phyloP scores from a whole-genome alignment of 2,888 invertebrate genomes.

The Clostera curtula region DNA sequence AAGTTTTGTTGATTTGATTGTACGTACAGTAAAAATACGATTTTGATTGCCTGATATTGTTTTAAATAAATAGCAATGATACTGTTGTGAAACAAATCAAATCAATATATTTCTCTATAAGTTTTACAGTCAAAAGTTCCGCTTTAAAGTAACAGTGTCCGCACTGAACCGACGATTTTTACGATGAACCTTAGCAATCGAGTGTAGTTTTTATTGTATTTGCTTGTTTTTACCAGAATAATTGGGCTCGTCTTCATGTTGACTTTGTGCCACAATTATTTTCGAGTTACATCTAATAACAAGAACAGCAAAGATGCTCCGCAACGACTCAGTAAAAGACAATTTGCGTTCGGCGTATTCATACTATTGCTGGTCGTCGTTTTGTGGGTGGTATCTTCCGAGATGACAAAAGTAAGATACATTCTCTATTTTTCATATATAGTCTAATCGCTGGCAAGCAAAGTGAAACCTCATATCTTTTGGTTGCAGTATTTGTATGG shows the following conservation, averaged over 20 bases:
- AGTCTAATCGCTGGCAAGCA: neutral
- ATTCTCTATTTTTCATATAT: neutral
- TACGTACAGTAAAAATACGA: constrained; percentile 3
- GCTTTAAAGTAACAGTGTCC: no score
- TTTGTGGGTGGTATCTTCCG: constrained; percentile 96
- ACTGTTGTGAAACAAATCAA: neutral
- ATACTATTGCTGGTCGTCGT: constrained; percentile 93
- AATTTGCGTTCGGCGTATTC: constrained; percentile 87
- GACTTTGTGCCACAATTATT: constrained; percentile 70
- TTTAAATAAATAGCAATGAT: neutral
- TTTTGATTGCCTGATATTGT: no score
- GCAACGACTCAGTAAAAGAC: constrained; percentile 51
- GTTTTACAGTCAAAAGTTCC: no score
- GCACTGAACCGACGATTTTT: no score
- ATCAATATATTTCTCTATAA: constrained; percentile 1
- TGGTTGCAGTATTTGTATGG: constrained; percentile 90
- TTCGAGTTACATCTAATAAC: constrained; percentile 51
- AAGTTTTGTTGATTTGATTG: constrained; percentile 19
- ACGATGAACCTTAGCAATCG: constrained; percentile 21
- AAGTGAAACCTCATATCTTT: neutral
- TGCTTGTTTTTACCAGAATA: no score
- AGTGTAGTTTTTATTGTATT: constrained; percentile 18
- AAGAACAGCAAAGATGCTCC: constrained; percentile 56
- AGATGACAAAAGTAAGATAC: constrained; percentile 89
- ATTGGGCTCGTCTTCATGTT: constrained; percentile 53